Percentiles rank a stretch among this genome's conserved stretches.
phyloP scores from a whole-genome alignment of 2,113 vertebrate genomes.

The Dicaeum eximium region DNA sequence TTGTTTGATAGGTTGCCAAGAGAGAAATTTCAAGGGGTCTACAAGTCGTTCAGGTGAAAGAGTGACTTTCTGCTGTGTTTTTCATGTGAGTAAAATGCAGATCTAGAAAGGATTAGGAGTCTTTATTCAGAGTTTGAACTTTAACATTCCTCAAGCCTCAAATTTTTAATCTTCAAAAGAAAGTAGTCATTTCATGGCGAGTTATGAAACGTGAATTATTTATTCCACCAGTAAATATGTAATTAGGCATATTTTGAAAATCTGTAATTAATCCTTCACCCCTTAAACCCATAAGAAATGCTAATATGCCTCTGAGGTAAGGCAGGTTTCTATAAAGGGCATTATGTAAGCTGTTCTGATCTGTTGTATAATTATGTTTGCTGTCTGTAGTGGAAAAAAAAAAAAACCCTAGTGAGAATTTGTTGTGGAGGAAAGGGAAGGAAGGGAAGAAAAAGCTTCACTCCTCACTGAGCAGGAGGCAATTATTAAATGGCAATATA shows the following conservation, averaged over 20 bases:
- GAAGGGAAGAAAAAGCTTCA: conserved; percentile 11
- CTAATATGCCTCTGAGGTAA: conserved; percentile 68
- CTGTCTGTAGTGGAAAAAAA: conserved; percentile 26
- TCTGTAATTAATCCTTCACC: conserved; percentile 65
- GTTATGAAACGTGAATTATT: conserved; percentile 68
- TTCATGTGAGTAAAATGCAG: conserved; percentile 16
- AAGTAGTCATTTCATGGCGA: conserved; percentile 52
- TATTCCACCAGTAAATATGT: conserved; percentile 64
- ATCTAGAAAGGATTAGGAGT: conserved; percentile 41
- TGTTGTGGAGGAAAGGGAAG: neutral
- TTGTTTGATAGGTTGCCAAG: conserved; percentile 38
- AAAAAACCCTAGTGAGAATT: conserved; percentile 42
- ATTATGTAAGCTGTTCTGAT: conserved; percentile 61
- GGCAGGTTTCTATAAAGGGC: conserved; percentile 42
- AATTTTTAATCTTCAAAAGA: conserved; percentile 65
- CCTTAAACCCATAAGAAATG: conserved; percentile 66
- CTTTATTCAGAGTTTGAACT: conserved; percentile 59
- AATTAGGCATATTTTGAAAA: conserved; percentile 62
- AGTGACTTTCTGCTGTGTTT: conserved; percentile 22
- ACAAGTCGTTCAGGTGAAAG: conserved; percentile 11
- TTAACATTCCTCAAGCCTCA: conserved; percentile 36
- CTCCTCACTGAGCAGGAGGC: neutral
- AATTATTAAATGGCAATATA: conserved; percentile 36
- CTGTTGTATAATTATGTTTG: conserved; percentile 57
- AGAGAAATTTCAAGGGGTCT: conserved; percentile 28